These are phyloP conservation scores for Canis aureus DNA, from an alignment of 2,113 vertebrate species.

Conservation along the genomic window DNA sequence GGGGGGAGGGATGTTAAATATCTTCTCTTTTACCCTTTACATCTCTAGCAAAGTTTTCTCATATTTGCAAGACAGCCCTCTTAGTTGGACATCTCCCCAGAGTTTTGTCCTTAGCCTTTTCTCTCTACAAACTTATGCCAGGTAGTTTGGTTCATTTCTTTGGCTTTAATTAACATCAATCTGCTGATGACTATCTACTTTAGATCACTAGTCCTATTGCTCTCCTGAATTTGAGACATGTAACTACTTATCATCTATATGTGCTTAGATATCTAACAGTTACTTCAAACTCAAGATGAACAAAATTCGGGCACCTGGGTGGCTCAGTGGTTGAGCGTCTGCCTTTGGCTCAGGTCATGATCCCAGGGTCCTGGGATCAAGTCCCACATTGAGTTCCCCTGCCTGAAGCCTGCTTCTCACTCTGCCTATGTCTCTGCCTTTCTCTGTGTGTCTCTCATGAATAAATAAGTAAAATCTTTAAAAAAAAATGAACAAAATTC, in stretches of 20 bases:
- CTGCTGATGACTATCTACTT: neutral
- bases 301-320: neutral
- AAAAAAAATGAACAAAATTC: neutral
- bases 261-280: neutral
- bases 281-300: neutral
- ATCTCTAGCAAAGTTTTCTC: neutral
- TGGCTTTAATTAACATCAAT: neutral
- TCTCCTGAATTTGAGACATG: neutral
- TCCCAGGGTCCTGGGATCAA: too few species aligned
- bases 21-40: neutral
- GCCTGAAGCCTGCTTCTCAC: too few species aligned
- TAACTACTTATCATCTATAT: neutral
- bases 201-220: neutral
- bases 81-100: neutral
- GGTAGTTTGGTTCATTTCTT: conserved; percentile 1
- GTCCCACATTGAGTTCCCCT: too few species aligned
- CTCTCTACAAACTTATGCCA: neutral
- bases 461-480: too few species aligned
- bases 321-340: too few species aligned
- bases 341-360: too few species aligned
- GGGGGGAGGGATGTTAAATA: neutral
- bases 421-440: too few species aligned
- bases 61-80: neutral
- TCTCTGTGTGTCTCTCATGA: too few species aligned
- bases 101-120: neutral